These are phyloP conservation scores for Pammene fasciana DNA, from an alignment of 2,888 invertebrate species.

Conservation along the genomic window DNA sequence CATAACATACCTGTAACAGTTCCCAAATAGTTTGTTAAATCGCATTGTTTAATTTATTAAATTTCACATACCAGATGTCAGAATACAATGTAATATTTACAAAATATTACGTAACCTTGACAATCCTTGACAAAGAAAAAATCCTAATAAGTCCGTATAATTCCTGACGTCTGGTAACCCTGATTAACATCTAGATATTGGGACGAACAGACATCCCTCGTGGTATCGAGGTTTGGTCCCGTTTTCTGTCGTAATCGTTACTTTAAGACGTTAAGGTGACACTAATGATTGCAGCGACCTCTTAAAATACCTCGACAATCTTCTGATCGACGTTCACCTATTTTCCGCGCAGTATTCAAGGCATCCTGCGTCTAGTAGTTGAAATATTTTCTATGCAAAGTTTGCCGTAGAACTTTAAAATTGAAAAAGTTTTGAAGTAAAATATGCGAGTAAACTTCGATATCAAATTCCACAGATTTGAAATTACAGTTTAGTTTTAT, in stretches of 20 bases:
- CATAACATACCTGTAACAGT: too few relatives aligned
- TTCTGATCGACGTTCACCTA: constrained; percentile 1
- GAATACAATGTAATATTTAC: too few relatives aligned
- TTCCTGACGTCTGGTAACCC: neutral
- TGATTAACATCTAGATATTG: constrained; percentile 26
- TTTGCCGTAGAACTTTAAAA: neutral
- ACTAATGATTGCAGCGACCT: constrained; percentile 12
- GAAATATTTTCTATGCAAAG: neutral
- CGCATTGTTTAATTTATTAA: too few relatives aligned
- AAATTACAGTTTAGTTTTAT: constrained; percentile 4
- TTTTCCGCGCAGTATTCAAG: neutral
- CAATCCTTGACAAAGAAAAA: too few relatives aligned
- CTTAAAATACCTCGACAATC: neutral
- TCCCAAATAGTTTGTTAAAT: too few relatives aligned
- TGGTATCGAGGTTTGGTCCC: constrained; percentile 24
- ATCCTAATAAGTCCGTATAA: too few relatives aligned
- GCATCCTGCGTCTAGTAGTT: neutral
- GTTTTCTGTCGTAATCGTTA: constrained; percentile 28
- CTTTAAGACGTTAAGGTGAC: constrained; percentile 21
- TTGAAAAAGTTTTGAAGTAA: neutral
- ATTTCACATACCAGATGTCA: too few relatives aligned
- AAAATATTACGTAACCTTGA: too few relatives aligned
- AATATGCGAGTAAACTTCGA: neutral
- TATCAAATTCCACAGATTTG: neutral
- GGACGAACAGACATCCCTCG: constrained; percentile 24